Conservation (phyloP, 2,888 invertebrate genomes). For the Galerucella calmariensis region DNA sequence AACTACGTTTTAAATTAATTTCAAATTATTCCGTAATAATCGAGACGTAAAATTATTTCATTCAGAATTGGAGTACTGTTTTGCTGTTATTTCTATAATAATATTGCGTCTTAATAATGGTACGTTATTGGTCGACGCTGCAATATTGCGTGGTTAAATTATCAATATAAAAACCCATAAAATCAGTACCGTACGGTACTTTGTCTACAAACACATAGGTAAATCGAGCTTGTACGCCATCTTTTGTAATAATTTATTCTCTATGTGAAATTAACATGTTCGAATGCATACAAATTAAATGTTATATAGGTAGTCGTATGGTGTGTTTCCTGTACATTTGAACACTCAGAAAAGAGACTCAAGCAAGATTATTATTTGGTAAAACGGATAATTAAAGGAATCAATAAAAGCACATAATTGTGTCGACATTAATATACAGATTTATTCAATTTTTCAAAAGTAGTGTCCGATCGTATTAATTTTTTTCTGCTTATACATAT, state of each 20-base stretch:
- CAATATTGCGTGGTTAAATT: constrained; percentile 25
- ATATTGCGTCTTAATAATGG: neutral
- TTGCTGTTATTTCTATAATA: neutral
- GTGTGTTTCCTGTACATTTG: constrained; percentile 59
- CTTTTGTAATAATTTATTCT: constrained; percentile 43
- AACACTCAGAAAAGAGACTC: constrained; percentile 43
- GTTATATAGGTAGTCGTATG: constrained; percentile 56
- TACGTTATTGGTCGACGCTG: neutral
- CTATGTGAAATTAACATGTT: constrained; percentile 45
- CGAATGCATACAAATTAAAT: constrained; percentile 60
- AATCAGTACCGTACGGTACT: constrained; percentile 35
- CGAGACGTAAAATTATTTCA: neutral
- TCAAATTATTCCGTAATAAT: neutral
- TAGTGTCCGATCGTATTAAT: no score
- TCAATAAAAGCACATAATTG: no score
- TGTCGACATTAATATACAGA: no score
- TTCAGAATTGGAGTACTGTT: neutral
- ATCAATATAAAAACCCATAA: constrained; percentile 25
- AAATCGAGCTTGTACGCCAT: constrained; percentile 33
- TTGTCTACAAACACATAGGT: constrained; percentile 34
- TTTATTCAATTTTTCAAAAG: no score
- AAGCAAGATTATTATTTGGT: no score
- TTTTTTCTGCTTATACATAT: no score
- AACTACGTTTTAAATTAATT: neutral
- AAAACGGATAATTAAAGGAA: no score